Conservation (phyloP, 2,888 invertebrate genomes). For the Eupithecia exiguata region DNA sequence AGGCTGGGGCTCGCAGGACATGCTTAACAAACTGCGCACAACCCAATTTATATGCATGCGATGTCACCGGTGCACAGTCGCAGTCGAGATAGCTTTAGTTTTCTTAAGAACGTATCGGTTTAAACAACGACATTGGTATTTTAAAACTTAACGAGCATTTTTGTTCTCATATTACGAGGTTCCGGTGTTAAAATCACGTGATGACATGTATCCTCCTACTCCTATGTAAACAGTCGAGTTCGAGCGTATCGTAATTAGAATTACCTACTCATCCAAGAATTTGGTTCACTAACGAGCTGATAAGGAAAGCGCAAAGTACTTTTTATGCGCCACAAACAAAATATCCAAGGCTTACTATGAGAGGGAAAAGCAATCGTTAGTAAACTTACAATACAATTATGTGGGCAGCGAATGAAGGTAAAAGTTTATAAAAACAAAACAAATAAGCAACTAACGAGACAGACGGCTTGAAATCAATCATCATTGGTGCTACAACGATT, state of each 20-base stretch:
- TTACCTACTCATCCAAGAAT: constrained; percentile 50
- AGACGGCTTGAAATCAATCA: background rate
- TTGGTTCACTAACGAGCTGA: constrained; percentile 42
- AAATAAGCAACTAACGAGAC: background rate
- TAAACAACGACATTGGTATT: background rate
- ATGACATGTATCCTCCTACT: background rate
- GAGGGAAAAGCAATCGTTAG: constrained; percentile 36
- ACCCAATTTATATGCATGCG: constrained; percentile 60
- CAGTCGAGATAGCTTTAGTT: constrained; percentile 53
- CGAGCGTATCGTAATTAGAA: constrained; percentile 31
- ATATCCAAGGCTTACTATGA: background rate
- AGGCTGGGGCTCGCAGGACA: constrained; percentile 53
- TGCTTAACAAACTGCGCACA: constrained; percentile 61
- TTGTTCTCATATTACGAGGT: background rate
- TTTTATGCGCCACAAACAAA: background rate
- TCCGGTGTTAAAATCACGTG: background rate
- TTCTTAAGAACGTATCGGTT: constrained; percentile 31
- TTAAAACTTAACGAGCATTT: background rate
- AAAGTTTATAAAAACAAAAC: background rate
- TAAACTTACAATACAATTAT: background rate
- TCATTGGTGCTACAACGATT: background rate
- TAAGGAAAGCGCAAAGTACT: background rate
- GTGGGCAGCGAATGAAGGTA: background rate
- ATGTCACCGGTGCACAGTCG: constrained; percentile 45
- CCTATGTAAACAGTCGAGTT: constrained; percentile 9